These are phyloP conservation scores for Saccopteryx bilineata DNA, from an alignment of 2,113 vertebrate species.

Conservation along the genomic window DNA sequence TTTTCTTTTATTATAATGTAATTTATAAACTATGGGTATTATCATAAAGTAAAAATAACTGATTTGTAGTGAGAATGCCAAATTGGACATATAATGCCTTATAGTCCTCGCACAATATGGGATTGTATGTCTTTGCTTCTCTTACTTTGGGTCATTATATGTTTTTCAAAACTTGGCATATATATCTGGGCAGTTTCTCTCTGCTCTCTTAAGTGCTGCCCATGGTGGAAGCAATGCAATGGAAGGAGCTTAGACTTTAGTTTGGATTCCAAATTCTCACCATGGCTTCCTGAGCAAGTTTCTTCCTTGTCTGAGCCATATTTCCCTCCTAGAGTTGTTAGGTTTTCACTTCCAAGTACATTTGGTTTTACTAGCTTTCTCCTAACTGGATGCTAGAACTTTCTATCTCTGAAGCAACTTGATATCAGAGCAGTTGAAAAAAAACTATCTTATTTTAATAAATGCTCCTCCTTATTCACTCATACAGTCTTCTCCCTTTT, in stretches of 20 bases:
- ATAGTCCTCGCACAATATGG: background rate
- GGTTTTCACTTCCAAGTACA: background rate
- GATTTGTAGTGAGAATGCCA: background rate
- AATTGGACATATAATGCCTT: background rate
- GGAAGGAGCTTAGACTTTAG: background rate
- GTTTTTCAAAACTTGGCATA: background rate
- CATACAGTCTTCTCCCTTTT: background rate
- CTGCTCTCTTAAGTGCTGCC: background rate
- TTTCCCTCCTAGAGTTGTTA: background rate
- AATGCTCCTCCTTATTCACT: background rate
- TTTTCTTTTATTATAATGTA: background rate
- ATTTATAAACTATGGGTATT: background rate
- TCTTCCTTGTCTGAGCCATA: background rate
- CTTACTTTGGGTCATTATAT: background rate
- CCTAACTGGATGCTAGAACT: background rate
- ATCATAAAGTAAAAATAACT: background rate
- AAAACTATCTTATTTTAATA: background rate
- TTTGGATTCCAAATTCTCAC: background rate
- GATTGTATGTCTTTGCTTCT: background rate
- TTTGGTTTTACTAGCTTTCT: background rate
- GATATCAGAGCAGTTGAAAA: background rate
- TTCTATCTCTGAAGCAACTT: background rate
- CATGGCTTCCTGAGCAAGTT: background rate
- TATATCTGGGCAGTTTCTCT: background rate
- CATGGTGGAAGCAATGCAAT: background rate